phyloP scores from a whole-genome alignment of 2,797 vertebrate species.

The Lophius americanus region DNA sequence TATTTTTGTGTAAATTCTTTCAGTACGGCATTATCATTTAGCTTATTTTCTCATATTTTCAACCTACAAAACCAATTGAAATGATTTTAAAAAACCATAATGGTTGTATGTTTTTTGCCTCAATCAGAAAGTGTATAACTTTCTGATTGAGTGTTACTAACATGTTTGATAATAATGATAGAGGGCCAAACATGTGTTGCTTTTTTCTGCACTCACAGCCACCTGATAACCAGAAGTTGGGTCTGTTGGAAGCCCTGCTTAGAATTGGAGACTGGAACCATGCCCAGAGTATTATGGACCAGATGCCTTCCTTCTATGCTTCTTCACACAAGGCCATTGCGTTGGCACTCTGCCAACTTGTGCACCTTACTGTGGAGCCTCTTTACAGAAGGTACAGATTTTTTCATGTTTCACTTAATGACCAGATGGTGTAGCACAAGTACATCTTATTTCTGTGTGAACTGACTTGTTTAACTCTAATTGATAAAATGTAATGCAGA shows the following conservation, averaged over 20 bases:
- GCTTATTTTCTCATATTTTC: no score
- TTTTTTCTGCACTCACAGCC: conserved; percentile 77
- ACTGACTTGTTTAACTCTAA: background rate
- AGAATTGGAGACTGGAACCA: conserved; percentile 98
- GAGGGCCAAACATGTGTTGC: conserved; percentile 6
- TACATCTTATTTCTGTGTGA: conserved; percentile 9
- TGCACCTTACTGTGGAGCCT: conserved; percentile 94
- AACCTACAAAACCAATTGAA: no score
- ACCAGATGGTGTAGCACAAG: background rate
- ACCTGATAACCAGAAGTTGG: conserved; percentile 97
- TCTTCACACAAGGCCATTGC: conserved; percentile 96
- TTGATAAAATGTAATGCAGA: background rate
- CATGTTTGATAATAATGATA: conserved; percentile 13
- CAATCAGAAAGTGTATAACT: background rate
- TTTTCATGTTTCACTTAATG: conserved; percentile 29
- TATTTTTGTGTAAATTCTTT: no score
- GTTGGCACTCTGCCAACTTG: conserved; percentile 92
- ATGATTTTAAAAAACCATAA: no score
- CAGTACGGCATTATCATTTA: no score
- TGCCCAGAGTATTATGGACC: conserved; percentile 96
- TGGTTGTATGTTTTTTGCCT: no score
- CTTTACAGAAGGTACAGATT: conserved; percentile 91
- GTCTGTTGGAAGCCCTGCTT: conserved; percentile 93
- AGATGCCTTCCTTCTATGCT: conserved; percentile 96
- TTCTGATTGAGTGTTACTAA: background rate